These are phyloP conservation scores for Idris sp. DNA, from an alignment of 1,140 invertebrate species.

Conservation along the genomic window DNA sequence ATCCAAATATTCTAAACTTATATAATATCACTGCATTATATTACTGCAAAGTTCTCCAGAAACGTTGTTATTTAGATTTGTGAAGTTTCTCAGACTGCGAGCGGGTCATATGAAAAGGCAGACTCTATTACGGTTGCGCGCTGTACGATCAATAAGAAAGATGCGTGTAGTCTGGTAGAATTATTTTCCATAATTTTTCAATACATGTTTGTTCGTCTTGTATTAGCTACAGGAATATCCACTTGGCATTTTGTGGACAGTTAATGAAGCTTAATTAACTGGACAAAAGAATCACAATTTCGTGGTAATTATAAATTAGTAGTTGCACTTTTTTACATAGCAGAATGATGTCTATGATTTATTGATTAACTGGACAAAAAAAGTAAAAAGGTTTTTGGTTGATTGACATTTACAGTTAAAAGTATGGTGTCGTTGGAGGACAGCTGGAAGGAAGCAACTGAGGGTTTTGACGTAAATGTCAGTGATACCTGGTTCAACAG, in stretches of 20 bases:
- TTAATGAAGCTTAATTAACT: too few relatives aligned
- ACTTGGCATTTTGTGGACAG: too few relatives aligned
- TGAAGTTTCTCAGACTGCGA: constrained; percentile 1
- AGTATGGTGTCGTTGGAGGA: constrained; percentile 73
- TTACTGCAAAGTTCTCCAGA: background rate
- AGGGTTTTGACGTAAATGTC: constrained; percentile 64
- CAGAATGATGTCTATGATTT: too few relatives aligned
- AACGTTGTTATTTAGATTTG: background rate
- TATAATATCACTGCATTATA: too few relatives aligned
- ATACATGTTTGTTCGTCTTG: constrained; percentile 9
- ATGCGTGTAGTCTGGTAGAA: constrained; percentile 35
- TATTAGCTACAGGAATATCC: too few relatives aligned
- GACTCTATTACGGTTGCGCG: constrained; percentile 52
- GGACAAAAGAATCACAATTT: too few relatives aligned
- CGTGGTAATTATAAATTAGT: too few relatives aligned
- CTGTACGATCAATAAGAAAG: constrained; percentile 51
- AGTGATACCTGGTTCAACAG: constrained; percentile 71
- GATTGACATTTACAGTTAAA: background rate
- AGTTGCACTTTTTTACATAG: too few relatives aligned
- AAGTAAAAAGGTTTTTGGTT: background rate
- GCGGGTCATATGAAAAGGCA: constrained; percentile 49
- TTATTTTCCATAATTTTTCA: constrained; percentile 35
- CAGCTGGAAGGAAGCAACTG: constrained; percentile 73
- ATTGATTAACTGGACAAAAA: too few relatives aligned
- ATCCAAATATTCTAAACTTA: too few relatives aligned